Evolutionary conservation across 2,797 vertebrate species (phyloP).

Genomic region (Macropus fuliginosus): DNA sequence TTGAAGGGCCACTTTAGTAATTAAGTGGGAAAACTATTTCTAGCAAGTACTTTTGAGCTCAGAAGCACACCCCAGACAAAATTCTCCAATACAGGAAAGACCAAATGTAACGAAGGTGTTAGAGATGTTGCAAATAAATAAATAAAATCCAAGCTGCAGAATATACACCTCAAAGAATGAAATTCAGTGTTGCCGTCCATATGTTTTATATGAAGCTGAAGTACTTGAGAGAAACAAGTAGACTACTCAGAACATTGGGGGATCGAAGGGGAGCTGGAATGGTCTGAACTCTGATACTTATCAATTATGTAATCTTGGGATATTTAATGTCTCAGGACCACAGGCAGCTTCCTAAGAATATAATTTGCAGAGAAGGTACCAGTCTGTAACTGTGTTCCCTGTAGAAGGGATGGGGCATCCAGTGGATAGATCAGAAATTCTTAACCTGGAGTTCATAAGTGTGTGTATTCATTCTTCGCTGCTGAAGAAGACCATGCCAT

Average conservation of each 20-base stretch:
- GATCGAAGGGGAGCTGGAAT: background rate
- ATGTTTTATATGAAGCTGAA: background rate
- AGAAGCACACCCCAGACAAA: slow-evolving; percentile 68
- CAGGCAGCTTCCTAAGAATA: background rate
- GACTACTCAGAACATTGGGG: background rate
- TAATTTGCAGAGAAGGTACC: background rate
- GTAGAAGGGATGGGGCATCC: background rate
- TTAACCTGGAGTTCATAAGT: background rate
- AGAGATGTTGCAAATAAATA: background rate
- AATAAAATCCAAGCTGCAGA: slow-evolving; percentile 22
- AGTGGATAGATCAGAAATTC: background rate
- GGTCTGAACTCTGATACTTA: background rate
- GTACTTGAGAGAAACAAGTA: background rate
- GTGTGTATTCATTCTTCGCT: too few species aligned
- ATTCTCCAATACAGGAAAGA: slow-evolving; percentile 58
- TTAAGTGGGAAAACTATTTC: slow-evolving; percentile 73
- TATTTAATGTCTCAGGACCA: background rate
- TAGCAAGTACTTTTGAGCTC: slow-evolving; percentile 68
- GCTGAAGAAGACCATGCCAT: too few species aligned
- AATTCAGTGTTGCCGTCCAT: background rate
- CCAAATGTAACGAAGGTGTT: slow-evolving; percentile 54
- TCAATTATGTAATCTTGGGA: background rate
- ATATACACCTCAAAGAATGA: background rate
- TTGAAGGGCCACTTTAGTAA: slow-evolving; percentile 74
- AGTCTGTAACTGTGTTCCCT: background rate